Evolutionary conservation across 2,797 vertebrate species (phyloP), one percentile per base, ranked within the genome.

Genomic region (Phalloptychus januarius): DNA sequence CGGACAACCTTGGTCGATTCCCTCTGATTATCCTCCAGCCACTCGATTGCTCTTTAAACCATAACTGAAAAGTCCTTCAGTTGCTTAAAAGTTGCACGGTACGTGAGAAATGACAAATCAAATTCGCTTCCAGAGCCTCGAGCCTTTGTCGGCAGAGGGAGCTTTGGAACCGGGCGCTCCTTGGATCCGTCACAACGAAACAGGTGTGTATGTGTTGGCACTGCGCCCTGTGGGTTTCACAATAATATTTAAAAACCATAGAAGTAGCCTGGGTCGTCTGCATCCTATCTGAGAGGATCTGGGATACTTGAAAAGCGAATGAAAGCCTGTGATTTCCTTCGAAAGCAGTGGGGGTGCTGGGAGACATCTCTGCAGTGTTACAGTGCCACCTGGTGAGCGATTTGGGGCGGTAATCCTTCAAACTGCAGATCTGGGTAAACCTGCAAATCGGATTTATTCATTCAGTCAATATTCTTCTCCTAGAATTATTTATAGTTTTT

Each of bases 311-410:
- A 75, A 48, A 81, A 76, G 75, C 52, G 89, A 83, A 81, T 76
- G 79, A 80, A 81, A 89, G 63, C 61, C 54, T 80, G 63, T 81
- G 75, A 82, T 83, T 63, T 86, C 48, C 50, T 25, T 71, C 75
- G n/a, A 69, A 79, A 76, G 74, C 74, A 81, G 74, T 1, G 31
- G 42, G 45, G 76, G 46, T 20, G 28, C 8, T 16, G 13, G 10
- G 25, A 4, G 36, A 0, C 2, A 16, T 31, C 52, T 56, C 33
- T 74, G 75, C 69, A 82, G 83, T 84, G 76, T 82, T 86, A 56
- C 87, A 92, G 86, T 92, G 92, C 90, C 94, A 91, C 88, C 93
- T 91, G 70, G 85, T 89, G 95, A 80, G 80, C n/a, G 75, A 33
- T 3, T 11, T 18, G 20, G 11, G 31, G 45, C 1, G 31, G n/a